Conservation (phyloP, 2,888 invertebrate genomes). For the Torymus aiolomorphi region DNA sequence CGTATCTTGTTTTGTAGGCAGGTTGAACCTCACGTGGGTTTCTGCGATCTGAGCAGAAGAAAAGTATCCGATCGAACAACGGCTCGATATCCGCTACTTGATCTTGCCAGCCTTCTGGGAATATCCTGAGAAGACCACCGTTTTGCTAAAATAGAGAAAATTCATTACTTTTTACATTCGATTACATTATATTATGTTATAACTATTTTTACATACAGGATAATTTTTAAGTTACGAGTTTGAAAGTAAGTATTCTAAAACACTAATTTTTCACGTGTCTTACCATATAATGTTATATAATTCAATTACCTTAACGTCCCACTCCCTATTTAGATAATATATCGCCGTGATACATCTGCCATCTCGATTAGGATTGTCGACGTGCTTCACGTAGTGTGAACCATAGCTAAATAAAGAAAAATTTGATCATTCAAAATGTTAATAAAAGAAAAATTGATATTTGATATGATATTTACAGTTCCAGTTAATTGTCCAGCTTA, state of each 20-base stretch:
- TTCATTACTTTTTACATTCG: too few relatives aligned
- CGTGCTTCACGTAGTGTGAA: conserved; percentile 96
- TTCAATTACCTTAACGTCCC: conserved; percentile 86
- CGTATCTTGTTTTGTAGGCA: conserved; percentile 90
- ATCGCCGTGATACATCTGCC: conserved; percentile 98
- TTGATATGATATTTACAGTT: too few relatives aligned
- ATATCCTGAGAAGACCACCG: conserved; percentile 94
- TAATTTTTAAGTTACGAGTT: neutral
- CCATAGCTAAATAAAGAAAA: too few relatives aligned
- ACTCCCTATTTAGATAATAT: conserved; percentile 96
- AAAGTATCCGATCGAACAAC: conserved; percentile 92
- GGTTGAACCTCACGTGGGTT: conserved; percentile 99
- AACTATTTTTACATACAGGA: neutral
- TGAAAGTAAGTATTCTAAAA: too few relatives aligned
- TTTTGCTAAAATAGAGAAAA: conserved; percentile 70
- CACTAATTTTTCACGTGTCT: too few relatives aligned
- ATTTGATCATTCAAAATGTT: too few relatives aligned
- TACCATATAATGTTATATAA: neutral
- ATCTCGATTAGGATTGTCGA: conserved; percentile 97
- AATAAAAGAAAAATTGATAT: too few relatives aligned
- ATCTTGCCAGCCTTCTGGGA: conserved; percentile 89
- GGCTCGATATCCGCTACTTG: conserved; percentile 94
- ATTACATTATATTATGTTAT: neutral
- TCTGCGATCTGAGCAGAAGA: conserved; percentile 98
- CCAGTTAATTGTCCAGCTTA: too few relatives aligned